Conservation (phyloP, 2,888 invertebrate genomes). For the Pseudococcus jackbeardsleyi region DNA sequence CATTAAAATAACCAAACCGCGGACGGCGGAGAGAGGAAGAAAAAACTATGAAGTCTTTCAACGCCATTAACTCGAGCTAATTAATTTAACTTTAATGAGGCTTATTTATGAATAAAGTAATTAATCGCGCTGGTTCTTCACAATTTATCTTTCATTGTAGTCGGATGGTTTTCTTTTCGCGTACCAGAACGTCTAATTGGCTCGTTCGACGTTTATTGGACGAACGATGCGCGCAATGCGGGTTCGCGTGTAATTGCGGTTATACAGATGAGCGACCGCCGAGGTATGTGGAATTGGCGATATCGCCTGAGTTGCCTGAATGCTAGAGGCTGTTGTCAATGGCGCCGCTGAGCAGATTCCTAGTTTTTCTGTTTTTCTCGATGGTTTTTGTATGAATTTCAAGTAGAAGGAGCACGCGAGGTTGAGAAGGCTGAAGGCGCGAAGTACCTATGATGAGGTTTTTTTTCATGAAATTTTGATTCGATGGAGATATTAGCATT, state of each 20-base stretch:
- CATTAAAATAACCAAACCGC: constrained; percentile 37
- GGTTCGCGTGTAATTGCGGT: constrained; percentile 39
- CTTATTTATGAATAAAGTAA: constrained; percentile 55
- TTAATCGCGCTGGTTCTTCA: constrained; percentile 50
- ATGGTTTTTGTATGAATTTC: background rate
- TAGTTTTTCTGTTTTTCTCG: background rate
- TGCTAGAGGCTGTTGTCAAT: constrained; percentile 21
- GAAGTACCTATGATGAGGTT: no score
- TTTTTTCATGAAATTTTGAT: background rate
- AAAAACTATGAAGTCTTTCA: constrained; percentile 51
- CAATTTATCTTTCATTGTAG: constrained; percentile 56
- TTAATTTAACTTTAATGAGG: constrained; percentile 55
- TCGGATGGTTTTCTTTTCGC: constrained; percentile 26
- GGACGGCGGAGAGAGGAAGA: background rate
- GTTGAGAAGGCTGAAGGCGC: background rate
- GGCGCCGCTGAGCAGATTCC: background rate
- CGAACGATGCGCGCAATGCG: background rate
- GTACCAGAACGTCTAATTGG: constrained; percentile 37
- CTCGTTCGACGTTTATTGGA: constrained; percentile 41
- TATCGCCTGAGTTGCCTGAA: background rate
- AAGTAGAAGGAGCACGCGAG: background rate
- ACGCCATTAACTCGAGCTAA: constrained; percentile 54
- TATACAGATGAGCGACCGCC: constrained; percentile 32
- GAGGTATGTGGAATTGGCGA: constrained; percentile 16
- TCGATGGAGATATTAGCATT: no score